Base-by-base conservation (phyloP, 64 coral and sea anemone genomes). In the Dendronephthya gigantea region DNA sequence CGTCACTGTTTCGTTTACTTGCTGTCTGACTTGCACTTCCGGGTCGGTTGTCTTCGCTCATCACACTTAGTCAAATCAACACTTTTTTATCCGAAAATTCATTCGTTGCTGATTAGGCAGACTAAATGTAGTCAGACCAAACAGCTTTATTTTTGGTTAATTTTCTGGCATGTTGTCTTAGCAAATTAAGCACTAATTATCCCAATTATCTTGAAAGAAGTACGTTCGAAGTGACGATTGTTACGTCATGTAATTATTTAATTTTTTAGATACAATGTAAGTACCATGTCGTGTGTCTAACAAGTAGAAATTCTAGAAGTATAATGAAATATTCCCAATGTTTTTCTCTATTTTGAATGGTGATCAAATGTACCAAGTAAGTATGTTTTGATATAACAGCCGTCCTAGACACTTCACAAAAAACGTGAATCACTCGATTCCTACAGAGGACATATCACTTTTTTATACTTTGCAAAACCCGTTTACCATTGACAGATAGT, bases 221-320 rank as follows among this genome's bases (percentile, higher is more conserved):
- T 79, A 34, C 19, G 30, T 79, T 79, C 72, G 27, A 62, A 36
- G 36, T 79, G 19, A 0, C 4, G 72, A 28, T 35, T 36, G 28
- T 79, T 79, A 79, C 72, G 72, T 79, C 25, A 79, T 79, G 16
- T 79, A 79, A 79, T n/a, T n/a, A n/a, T 79, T 79, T 19, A 79
- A 79, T n/a, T n/a, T n/a, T n/a, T n/a, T n/a, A n/a, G 30, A 74
- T 22, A 52, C 50, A 52, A 16, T 52, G 50, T 52, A 52, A 22
- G 0, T n/a, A n/a, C n/a, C n/a, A n/a, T n/a, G n/a, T n/a, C n/a
- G n/a, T n/a, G n/a, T n/a, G n/a, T n/a, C n/a, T n/a, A n/a, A n/a
- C n/a, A n/a, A n/a, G n/a, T n/a, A n/a, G n/a, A n/a, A n/a, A n/a
- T n/a, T n/a, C n/a, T n/a, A n/a, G n/a, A n/a, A n/a, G n/a, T n/a